Evolutionary conservation across 2,113 vertebrate genomes (phyloP).

Genomic region (Protomyctophum bolini): DNA sequence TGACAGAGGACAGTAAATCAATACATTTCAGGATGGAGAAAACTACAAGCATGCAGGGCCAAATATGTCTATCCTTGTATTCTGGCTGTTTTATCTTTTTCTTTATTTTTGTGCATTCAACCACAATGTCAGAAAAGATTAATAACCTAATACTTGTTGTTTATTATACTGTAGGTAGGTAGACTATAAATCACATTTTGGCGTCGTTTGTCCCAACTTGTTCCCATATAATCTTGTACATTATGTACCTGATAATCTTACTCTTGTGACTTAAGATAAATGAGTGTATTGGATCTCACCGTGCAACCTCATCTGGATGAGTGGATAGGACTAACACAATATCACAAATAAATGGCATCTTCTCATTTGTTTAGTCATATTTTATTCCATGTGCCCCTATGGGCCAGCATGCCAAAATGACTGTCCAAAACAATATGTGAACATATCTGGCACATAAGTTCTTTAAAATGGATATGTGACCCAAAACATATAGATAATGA

Average conservation of each 20-base stretch:
- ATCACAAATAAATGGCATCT: conserved; percentile 35
- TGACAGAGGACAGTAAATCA: conserved; percentile 53
- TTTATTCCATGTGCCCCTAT: conserved; percentile 53
- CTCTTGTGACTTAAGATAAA: background rate
- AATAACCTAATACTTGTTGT: too few species aligned
- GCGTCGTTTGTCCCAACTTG: background rate
- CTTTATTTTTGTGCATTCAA: conserved; percentile 15
- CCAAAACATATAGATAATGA: background rate
- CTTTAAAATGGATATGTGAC: conserved; percentile 9
- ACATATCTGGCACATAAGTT: conserved; percentile 11
- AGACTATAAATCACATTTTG: background rate
- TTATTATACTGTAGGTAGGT: too few species aligned
- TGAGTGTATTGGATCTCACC: background rate
- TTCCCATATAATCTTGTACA: conserved; percentile 1
- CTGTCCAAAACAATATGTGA: conserved; percentile 12
- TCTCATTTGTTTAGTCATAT: conserved; percentile 27
- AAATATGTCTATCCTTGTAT: background rate
- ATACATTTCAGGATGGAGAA: conserved; percentile 41
- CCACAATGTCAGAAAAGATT: too few species aligned
- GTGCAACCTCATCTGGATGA: conserved; percentile 1
- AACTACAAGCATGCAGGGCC: conserved; percentile 1
- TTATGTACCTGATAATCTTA: background rate
- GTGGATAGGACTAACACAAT: background rate
- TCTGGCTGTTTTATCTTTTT: background rate
- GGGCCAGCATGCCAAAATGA: conserved; percentile 41